Evolutionary conservation across 2,888 invertebrate species (phyloP).

Genomic region (Drosophila tripunctata): DNA sequence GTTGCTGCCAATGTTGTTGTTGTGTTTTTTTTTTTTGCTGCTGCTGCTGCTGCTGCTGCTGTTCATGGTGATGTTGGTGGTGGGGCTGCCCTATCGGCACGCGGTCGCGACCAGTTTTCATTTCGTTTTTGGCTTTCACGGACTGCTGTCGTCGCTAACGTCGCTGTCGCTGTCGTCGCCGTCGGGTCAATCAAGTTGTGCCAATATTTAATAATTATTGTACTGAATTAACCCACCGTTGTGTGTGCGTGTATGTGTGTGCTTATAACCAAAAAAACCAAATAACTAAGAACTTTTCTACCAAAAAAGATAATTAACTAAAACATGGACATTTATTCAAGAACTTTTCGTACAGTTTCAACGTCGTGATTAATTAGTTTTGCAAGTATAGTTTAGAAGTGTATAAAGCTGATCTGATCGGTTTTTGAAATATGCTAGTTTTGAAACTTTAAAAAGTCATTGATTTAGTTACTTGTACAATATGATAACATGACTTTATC

Average conservation of each 20-base stretch:
- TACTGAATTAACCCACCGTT: slow-evolving; percentile 19
- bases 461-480: slow-evolving; percentile 4
- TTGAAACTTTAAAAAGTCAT: neutral
- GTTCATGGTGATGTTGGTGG: slow-evolving; percentile 20
- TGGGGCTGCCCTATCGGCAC: slow-evolving; percentile 60
- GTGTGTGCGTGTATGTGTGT: too few species aligned
- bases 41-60: slow-evolving; percentile 13
- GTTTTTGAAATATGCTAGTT: neutral
- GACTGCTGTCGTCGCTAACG: slow-evolving; percentile 49
- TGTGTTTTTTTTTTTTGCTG: slow-evolving; percentile 27
- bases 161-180: slow-evolving; percentile 44
- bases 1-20: slow-evolving; percentile 30
- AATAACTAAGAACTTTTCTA: neutral
- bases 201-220: slow-evolving; percentile 32
- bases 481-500: slow-evolving; percentile 87
- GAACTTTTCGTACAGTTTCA: neutral
- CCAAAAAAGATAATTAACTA: neutral
- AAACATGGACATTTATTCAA: neutral
- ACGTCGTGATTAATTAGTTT: slow-evolving; percentile 14
- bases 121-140: slow-evolving; percentile 66
- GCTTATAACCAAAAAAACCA: slow-evolving; percentile 1
- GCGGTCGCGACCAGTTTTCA: slow-evolving; percentile 69
- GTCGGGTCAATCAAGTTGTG: slow-evolving; percentile 56
- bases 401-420: neutral
- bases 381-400: slow-evolving; percentile 3